These are phyloP conservation scores for Melanargia galathea DNA, from an alignment of 2,888 invertebrate genomes.

Conservation along the genomic window DNA sequence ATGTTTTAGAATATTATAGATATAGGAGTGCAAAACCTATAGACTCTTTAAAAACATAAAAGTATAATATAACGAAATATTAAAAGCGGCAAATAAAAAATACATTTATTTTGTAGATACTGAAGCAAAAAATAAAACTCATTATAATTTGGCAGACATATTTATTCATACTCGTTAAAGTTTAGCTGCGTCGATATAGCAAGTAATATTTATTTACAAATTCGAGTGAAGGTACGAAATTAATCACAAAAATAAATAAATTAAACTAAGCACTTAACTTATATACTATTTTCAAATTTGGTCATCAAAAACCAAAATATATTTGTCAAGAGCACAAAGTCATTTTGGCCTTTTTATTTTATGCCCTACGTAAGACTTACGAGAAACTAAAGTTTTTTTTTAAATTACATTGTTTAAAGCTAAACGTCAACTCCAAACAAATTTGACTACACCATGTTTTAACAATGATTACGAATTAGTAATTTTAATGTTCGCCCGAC, in stretches of 20 bases:
- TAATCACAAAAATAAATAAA: slow-evolving; percentile 79
- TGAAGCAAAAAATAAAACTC: slow-evolving; percentile 53
- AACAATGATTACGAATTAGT: slow-evolving; percentile 41
- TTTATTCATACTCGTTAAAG: slow-evolving; percentile 80
- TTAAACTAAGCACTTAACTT: slow-evolving; percentile 66
- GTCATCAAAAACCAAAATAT: slow-evolving; percentile 64
- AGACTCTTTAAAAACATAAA: no score
- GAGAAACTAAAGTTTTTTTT: slow-evolving; percentile 56
- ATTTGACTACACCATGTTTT: slow-evolving; percentile 55
- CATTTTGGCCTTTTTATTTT: slow-evolving; percentile 64
- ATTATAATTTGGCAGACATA: slow-evolving; percentile 80
- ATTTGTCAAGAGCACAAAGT: slow-evolving; percentile 55
- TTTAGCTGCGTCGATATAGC: slow-evolving; percentile 78
- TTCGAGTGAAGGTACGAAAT: slow-evolving; percentile 74
- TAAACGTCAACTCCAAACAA: slow-evolving; percentile 66
- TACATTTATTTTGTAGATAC: not conserved
- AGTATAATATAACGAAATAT: no score
- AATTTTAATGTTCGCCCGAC: slow-evolving; percentile 38
- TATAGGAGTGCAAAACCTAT: no score
- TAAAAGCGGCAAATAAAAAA: no score
- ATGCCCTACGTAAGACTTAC: slow-evolving; percentile 59
- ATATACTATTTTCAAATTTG: slow-evolving; percentile 68
- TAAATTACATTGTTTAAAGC: slow-evolving; percentile 62
- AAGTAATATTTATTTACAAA: slow-evolving; percentile 75
- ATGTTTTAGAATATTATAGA: no score